phyloP scores from a whole-genome alignment of 2,888 invertebrate genomes.

The Aphelenchoides bicaudatus region DNA sequence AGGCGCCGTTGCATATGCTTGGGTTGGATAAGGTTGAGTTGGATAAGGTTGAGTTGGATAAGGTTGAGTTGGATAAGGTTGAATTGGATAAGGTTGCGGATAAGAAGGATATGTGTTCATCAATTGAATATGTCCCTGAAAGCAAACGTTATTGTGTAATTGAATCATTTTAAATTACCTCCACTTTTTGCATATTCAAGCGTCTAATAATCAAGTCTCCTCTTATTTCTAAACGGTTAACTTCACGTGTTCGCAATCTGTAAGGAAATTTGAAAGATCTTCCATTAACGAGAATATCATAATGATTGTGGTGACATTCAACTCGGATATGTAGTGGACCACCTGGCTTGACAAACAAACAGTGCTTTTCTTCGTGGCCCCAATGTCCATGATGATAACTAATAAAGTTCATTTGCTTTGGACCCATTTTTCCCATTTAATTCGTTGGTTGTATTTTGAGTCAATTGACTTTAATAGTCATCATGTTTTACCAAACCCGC shows the following conservation, averaged over 20 bases:
- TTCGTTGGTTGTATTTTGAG: too few species aligned
- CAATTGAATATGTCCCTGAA: too few species aligned
- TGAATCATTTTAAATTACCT: background rate
- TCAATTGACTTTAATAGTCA: too few species aligned
- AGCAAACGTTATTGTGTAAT: too few species aligned
- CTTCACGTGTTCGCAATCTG: background rate
- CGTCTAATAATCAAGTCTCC: background rate
- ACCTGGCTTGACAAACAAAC: slow-evolving; percentile 1
- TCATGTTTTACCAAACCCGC: too few species aligned
- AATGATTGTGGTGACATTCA: slow-evolving; percentile 1
- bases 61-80: background rate
- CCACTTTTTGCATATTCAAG: background rate
- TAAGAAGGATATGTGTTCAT: background rate
- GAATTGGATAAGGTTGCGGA: background rate
- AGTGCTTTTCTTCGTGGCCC: slow-evolving; percentile 4
- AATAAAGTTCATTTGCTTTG: too few species aligned
- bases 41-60: slow-evolving; percentile 9
- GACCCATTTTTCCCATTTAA: too few species aligned
- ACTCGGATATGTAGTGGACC: background rate
- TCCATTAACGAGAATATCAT: background rate
- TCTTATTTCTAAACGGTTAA: slow-evolving; percentile 6
- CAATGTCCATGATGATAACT: slow-evolving; percentile 4
- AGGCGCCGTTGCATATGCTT: too few species aligned
- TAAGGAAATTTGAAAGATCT: background rate
- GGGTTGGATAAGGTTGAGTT: background rate